These are phyloP conservation scores for Melanotaenia duboulayi DNA, from an alignment of 2,113 vertebrate genomes.

Conservation along the genomic window DNA sequence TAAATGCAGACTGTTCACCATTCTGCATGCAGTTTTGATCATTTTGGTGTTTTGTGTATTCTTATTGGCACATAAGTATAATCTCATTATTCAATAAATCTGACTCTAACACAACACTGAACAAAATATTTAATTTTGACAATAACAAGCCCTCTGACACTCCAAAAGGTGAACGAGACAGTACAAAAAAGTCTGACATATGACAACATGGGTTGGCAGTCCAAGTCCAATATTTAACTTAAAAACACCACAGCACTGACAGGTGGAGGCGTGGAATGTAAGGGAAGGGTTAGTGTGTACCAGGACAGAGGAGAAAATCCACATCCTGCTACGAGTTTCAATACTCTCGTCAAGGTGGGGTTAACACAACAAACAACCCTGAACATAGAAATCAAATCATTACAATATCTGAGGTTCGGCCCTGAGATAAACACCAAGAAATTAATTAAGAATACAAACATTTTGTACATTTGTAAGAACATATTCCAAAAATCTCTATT, in stretches of 20 bases:
- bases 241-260: constrained; percentile 31
- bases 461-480: constrained; percentile 27
- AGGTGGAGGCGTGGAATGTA: constrained; percentile 65
- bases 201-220: constrained; percentile 32
- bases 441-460: constrained; percentile 37
- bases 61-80: background rate
- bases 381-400: constrained; percentile 30
- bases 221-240: constrained; percentile 10
- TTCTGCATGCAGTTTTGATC: too few relatives aligned
- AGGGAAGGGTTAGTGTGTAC: constrained; percentile 29
- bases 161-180: constrained; percentile 34
- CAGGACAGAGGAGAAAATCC: constrained; percentile 18
- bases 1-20: too few relatives aligned
- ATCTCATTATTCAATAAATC: background rate
- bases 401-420: constrained; percentile 71
- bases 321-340: constrained; percentile 44
- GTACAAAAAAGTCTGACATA: constrained; percentile 56
- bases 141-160: constrained; percentile 54
- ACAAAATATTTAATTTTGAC: constrained; percentile 76
- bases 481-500: constrained; percentile 52
- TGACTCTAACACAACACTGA: constrained; percentile 30
- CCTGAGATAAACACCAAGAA: constrained; percentile 80
- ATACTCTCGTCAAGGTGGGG: constrained; percentile 38
- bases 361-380: constrained; percentile 11
- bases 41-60: background rate